phyloP scores from a whole-genome alignment of 2,888 invertebrate species.

The Lysandra bellargus region DNA sequence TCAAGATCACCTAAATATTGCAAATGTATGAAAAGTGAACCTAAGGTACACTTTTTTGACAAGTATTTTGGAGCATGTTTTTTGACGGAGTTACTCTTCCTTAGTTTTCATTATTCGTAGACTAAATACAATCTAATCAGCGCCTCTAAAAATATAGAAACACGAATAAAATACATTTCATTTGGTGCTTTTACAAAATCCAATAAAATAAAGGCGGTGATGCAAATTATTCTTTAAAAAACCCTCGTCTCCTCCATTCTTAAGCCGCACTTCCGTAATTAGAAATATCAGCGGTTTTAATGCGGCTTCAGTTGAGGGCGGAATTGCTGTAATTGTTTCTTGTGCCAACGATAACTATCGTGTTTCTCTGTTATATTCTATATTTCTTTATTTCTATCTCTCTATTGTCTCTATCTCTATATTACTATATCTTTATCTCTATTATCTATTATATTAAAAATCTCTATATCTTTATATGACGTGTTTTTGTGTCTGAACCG shows the following conservation, averaged over 20 bases:
- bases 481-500: too few relatives aligned
- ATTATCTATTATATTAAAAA: too few relatives aligned
- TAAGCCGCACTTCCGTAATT: slow-evolving; percentile 24
- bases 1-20: too few relatives aligned
- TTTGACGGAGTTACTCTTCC: too few relatives aligned
- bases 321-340: slow-evolving; percentile 12
- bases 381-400: neutral
- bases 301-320: neutral
- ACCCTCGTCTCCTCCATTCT: neutral
- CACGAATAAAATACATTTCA: neutral
- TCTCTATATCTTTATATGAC: too few relatives aligned
- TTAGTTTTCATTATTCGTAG: too few relatives aligned
- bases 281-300: slow-evolving; percentile 24
- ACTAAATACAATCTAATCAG: too few relatives aligned
- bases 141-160: neutral
- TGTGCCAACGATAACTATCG: slow-evolving; percentile 4
- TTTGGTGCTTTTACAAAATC: neutral
- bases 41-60: too few relatives aligned
- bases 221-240: slow-evolving; percentile 6
- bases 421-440: too few relatives aligned
- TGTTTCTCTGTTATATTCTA: neutral
- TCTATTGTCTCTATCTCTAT: neutral
- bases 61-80: too few relatives aligned
- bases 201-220: neutral
- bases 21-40: too few relatives aligned